Evolutionary conservation across 2,113 vertebrate genomes (phyloP).

Genomic region (Cochlearius cochlearius): DNA sequence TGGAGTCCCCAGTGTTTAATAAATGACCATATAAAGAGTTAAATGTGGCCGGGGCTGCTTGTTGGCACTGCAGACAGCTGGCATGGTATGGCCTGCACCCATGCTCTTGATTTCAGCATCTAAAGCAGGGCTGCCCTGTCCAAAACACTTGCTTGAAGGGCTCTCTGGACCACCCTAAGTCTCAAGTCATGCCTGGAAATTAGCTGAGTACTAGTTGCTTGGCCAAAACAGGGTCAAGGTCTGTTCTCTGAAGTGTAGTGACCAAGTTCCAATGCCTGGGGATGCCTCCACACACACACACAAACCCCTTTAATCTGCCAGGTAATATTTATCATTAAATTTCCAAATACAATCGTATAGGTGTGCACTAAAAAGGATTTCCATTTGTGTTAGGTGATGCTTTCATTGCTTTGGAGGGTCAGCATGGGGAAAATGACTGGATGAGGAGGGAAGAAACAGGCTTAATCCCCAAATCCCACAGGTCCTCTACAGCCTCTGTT

Average conservation of each 20-base stretch:
- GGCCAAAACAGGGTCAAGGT: background rate
- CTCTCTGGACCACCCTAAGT: background rate
- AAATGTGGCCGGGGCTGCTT: accelerated
- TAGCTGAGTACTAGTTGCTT: background rate
- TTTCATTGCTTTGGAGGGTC: background rate
- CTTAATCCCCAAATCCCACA: background rate
- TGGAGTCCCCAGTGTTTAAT: background rate
- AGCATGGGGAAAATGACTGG: background rate
- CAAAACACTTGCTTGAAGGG: background rate
- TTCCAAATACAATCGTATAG: background rate
- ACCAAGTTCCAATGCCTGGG: background rate
- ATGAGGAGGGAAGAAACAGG: too few relatives aligned
- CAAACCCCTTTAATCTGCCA: background rate
- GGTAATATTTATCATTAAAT: background rate
- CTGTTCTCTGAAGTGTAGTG: background rate
- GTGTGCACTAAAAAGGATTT: background rate
- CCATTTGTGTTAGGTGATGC: background rate
- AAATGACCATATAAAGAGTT: background rate
- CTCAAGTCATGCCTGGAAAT: background rate
- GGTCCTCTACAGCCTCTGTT: background rate
- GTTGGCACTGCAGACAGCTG: background rate
- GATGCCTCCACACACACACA: too few relatives aligned
- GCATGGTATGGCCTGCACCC: too few relatives aligned
- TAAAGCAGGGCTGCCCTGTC: background rate
- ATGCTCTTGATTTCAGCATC: background rate